Conservation (phyloP, 64 coral and sea anemone species). For the Platygyra sinensis region DNA sequence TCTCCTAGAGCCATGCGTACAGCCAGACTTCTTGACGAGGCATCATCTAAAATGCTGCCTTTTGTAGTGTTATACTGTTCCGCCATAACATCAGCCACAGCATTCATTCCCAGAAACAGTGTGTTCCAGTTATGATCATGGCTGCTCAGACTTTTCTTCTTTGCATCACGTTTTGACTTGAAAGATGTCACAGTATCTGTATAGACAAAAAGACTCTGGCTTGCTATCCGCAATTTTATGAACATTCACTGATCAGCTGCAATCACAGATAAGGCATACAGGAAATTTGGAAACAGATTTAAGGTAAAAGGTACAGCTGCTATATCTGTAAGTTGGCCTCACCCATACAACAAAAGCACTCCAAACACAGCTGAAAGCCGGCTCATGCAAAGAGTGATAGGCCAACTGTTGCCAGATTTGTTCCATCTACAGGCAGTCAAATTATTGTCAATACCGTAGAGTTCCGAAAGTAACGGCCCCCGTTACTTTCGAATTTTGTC, state of each 20-base stretch:
- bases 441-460: no score
- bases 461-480: no score
- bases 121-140: conserved; percentile 99
- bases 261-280: background rate
- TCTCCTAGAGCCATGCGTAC: conserved; percentile 97
- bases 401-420: background rate
- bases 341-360: no score
- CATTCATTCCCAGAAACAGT: conserved; percentile 90
- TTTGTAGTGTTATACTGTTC: conserved; percentile 94
- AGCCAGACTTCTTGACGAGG: conserved; percentile 90
- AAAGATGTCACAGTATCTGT: conserved; percentile 35
- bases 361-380: no score
- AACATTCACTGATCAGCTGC: background rate
- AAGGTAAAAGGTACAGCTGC: no score
- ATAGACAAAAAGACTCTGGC: no score
- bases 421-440: background rate
- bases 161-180: conserved; percentile 85
- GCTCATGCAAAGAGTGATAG: no score
- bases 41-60: conserved; percentile 82
- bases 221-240: no score
- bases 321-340: no score
- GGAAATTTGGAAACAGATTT: no score
- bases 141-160: conserved; percentile 71
- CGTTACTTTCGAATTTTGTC: no score
- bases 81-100: conserved; percentile 97